A percentile compares a stretch with the other conserved stretches of the same genome.
phyloP scores from a whole-genome alignment of 2,888 invertebrate genomes.

The Galerucella calmariensis region DNA sequence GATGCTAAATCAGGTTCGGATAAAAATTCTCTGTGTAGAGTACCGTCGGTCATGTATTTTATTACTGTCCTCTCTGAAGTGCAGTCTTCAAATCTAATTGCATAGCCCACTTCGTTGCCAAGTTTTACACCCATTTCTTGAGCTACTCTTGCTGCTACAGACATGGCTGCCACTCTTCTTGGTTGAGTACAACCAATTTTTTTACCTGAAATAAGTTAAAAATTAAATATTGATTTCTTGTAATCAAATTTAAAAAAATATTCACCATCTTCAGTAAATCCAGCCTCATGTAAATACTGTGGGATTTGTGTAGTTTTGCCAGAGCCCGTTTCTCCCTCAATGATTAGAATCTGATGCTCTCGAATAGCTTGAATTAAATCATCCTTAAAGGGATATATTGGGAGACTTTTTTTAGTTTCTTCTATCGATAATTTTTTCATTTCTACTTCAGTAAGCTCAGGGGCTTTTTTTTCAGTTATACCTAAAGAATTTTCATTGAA shows the following conservation, averaged over 20 bases:
- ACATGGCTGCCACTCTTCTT: conserved; percentile 98
- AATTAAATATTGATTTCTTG: background rate
- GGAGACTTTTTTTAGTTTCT: conserved; percentile 92
- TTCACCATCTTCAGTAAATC: conserved; percentile 79
- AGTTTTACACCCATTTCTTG: conserved; percentile 97
- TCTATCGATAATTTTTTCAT: conserved; percentile 83
- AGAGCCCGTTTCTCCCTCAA: conserved; percentile 98
- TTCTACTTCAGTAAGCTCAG: conserved; percentile 74
- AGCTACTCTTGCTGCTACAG: conserved; percentile 97
- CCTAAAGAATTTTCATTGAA: conserved; percentile 16
- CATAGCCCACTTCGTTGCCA: conserved; percentile 90
- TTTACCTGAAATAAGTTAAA: conserved; percentile 41
- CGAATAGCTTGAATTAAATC: conserved; percentile 91
- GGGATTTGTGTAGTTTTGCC: conserved; percentile 99
- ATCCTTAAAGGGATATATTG: conserved; percentile 92
- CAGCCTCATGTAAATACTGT: conserved; percentile 96
- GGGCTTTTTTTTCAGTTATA: conserved; percentile 65
- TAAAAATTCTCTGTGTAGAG: conserved; percentile 94
- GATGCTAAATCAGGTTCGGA: conserved; percentile 96
- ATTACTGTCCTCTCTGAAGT: conserved; percentile 96
- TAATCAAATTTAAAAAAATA: conserved; percentile 7
- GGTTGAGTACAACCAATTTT: conserved; percentile 96
- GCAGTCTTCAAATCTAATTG: conserved; percentile 98
- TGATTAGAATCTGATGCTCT: conserved; percentile 89
- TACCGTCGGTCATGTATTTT: conserved; percentile 99